Conservation (phyloP, 2,113 vertebrate species). For the Lamprologus sp. region DNA sequence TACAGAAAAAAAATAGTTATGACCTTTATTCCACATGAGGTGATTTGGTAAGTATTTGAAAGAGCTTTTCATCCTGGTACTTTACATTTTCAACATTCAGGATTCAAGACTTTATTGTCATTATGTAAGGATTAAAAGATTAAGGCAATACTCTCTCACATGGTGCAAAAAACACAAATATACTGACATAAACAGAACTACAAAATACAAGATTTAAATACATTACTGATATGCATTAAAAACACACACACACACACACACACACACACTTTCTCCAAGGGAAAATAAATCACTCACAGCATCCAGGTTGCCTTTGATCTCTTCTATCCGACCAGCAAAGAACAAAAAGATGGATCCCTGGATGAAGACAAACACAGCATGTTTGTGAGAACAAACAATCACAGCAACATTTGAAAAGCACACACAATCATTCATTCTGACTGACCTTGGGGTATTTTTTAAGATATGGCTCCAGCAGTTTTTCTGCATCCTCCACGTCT, state of each 20-base stretch:
- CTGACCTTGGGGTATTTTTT: conserved; percentile 85
- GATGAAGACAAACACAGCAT: conserved; percentile 13
- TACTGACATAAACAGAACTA: neutral
- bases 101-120: neutral
- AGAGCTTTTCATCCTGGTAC: neutral
- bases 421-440: neutral
- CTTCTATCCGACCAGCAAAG: conserved; percentile 96
- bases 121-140: neutral
- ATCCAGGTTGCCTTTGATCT: conserved; percentile 93
- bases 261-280: neutral
- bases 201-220: neutral
- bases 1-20: neutral
- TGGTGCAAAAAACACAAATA: fast-evolving
- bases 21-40: neutral
- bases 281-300: conserved; percentile 70
- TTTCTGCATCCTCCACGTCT: conserved; percentile 89
- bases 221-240: neutral
- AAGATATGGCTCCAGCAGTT: conserved; percentile 86
- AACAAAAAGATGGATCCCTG: conserved; percentile 98
- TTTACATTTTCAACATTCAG: neutral
- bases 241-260: neutral
- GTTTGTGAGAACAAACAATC: neutral
- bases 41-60: neutral
- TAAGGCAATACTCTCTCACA: neutral
- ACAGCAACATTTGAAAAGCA: neutral